Evolutionary conservation across 2,113 vertebrate genomes (phyloP).

Genomic region (Tetrax tetrax): DNA sequence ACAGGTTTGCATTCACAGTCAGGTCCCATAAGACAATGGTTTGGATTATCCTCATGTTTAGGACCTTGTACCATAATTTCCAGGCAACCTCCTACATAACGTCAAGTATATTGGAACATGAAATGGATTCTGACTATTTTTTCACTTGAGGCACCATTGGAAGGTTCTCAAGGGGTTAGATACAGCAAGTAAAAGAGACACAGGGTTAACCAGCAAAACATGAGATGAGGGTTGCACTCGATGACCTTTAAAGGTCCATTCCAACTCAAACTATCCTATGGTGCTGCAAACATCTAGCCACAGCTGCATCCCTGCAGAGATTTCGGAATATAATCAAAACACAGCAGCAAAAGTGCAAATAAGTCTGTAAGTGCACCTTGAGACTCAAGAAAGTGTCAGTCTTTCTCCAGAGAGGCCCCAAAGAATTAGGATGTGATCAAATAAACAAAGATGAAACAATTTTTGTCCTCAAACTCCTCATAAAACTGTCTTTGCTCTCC

Average conservation of each 20-base stretch:
- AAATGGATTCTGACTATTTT: not conserved
- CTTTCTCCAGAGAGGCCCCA: not conserved
- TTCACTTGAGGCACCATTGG: not conserved
- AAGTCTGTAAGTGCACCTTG: not conserved
- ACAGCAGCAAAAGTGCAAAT: not conserved
- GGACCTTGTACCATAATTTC: not conserved
- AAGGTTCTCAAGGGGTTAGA: not conserved
- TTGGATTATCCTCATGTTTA: not conserved
- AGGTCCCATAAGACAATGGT: not conserved
- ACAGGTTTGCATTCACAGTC: rapidly evolving
- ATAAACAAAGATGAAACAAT: not conserved
- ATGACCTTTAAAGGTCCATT: too few species aligned
- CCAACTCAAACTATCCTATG: too few species aligned
- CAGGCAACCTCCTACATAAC: not conserved
- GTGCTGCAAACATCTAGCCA: not conserved
- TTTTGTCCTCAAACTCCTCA: not conserved
- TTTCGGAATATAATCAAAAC: not conserved
- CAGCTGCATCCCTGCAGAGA: not conserved
- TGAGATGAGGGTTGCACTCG: too few species aligned
- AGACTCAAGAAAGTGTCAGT: not conserved
- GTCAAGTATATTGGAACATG: rapidly evolving
- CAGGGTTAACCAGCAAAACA: not conserved
- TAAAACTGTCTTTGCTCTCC: not conserved
- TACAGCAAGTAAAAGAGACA: too few species aligned
- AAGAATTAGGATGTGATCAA: not conserved